Percentiles rank a stretch among this genome's conserved stretches.
Conservation (phyloP, 2,888 invertebrate genomes). For the Noctua comes region DNA sequence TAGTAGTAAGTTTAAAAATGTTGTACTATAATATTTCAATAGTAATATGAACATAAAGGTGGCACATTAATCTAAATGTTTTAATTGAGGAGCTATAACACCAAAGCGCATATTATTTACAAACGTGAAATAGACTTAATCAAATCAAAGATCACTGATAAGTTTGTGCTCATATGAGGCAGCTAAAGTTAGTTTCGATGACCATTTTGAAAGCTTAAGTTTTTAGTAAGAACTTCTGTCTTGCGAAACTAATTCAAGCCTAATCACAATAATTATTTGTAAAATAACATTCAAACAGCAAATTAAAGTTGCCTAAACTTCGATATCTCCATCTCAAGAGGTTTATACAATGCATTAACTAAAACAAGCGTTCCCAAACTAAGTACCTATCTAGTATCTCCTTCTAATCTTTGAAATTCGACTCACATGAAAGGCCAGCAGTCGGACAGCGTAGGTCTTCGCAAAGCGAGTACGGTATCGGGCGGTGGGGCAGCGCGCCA, state of each 20-base stretch:
- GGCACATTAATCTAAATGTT: too few relatives aligned
- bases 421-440: slow-evolving; percentile 87
- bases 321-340: slow-evolving; percentile 18
- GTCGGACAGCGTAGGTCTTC: slow-evolving; percentile 82
- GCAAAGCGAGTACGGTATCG: slow-evolving; percentile 80
- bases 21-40: too few relatives aligned
- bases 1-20: too few relatives aligned
- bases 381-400: slow-evolving; percentile 24
- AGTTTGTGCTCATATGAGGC: neutral
- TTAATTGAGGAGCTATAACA: too few relatives aligned
- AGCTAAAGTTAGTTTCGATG: neutral
- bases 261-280: slow-evolving; percentile 11
- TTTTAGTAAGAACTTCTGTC: neutral
- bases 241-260: neutral
- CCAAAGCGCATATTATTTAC: too few relatives aligned
- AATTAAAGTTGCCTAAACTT: slow-evolving; percentile 19
- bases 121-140: too few relatives aligned
- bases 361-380: slow-evolving; percentile 14
- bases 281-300: slow-evolving; percentile 10
- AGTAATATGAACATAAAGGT: too few relatives aligned
- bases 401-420: slow-evolving; percentile 36
- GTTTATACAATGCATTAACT: slow-evolving; percentile 2
- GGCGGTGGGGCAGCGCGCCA: slow-evolving; percentile 83
- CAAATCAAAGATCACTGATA: too few relatives aligned
- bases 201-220: neutral